Percentiles rank a stretch among this genome's conserved stretches.
Conservation (phyloP, 2,113 vertebrate genomes). For the Hiodon tergisus region DNA sequence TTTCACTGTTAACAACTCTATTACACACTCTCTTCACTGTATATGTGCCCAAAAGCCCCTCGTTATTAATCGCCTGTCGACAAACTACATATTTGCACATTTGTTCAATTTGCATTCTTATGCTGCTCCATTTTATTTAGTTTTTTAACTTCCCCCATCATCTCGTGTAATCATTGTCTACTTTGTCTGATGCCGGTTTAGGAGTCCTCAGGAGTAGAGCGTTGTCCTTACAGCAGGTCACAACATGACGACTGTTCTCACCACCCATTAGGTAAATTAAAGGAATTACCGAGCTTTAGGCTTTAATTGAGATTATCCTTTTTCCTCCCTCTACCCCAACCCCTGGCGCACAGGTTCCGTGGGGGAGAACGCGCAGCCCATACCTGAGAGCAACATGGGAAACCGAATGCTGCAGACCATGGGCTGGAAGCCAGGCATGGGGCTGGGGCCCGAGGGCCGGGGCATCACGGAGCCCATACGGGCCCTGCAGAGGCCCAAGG, state of each 20-base stretch:
- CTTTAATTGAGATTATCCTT: conserved; percentile 42
- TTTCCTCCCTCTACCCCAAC: background rate
- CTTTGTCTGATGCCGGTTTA: background rate
- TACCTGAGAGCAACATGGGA: conserved; percentile 86
- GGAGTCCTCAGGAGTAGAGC: background rate
- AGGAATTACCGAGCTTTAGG: conserved; percentile 39
- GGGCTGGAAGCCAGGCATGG: conserved; percentile 90
- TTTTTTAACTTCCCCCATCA: no score
- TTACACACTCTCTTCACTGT: background rate
- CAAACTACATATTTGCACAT: no score
- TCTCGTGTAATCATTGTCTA: no score
- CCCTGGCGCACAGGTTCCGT: conserved; percentile 68
- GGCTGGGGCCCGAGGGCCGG: conserved; percentile 85
- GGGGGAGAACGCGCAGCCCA: conserved; percentile 77
- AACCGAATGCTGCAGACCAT: conserved; percentile 92
- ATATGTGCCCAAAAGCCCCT: no score
- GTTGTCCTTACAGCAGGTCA: conserved; percentile 35
- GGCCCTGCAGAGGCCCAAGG: conserved; percentile 86
- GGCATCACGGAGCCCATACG: conserved; percentile 87
- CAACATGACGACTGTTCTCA: conserved; percentile 46
- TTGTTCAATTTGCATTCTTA: no score
- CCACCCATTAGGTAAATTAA: conserved; percentile 55
- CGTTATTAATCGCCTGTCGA: no score
- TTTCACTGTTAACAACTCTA: conserved; percentile 5
- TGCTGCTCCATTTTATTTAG: no score